Conservation (phyloP, 2,888 invertebrate genomes). For the Augiades crinisus region DNA sequence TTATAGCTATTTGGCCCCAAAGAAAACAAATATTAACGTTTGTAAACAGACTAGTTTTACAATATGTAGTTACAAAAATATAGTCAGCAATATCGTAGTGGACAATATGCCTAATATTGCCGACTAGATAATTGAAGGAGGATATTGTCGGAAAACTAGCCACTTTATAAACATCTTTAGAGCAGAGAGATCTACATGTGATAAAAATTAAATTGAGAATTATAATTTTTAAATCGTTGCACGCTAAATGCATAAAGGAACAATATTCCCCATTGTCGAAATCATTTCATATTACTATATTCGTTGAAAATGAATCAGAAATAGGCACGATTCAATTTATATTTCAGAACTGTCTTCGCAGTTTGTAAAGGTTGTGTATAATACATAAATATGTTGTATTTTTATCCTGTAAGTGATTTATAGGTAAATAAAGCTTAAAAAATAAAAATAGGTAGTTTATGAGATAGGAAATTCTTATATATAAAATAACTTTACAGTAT, state of each 20-base stretch:
- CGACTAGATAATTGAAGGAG: too few relatives aligned
- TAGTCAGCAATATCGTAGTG: too few relatives aligned
- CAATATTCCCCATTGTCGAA: conserved; percentile 25
- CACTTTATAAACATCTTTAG: too few relatives aligned
- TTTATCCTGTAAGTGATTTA: conserved; percentile 7
- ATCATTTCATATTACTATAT: background rate
- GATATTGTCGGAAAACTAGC: too few relatives aligned
- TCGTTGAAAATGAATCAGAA: background rate
- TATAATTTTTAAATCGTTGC: conserved; percentile 34
- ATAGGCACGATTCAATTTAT: background rate
- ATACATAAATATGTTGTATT: conserved; percentile 7
- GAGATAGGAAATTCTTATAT: conserved; percentile 12
- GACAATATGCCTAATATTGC: too few relatives aligned
- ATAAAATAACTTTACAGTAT: too few relatives aligned
- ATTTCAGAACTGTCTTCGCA: too few relatives aligned
- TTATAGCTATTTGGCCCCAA: conserved; percentile 76
- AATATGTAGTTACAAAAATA: too few relatives aligned
- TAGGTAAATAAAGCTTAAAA: conserved; percentile 6
- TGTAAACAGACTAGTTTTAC: too few relatives aligned
- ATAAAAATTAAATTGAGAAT: conserved; percentile 14
- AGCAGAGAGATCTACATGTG: conserved; percentile 59
- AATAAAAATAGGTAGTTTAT: conserved; percentile 10
- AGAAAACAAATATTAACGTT: conserved; percentile 69
- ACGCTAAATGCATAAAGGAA: conserved; percentile 55
- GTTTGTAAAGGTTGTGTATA: too few relatives aligned